Evolutionary conservation across 2,113 vertebrate species (phyloP).

Genomic region (Callospermophilus lateralis): DNA sequence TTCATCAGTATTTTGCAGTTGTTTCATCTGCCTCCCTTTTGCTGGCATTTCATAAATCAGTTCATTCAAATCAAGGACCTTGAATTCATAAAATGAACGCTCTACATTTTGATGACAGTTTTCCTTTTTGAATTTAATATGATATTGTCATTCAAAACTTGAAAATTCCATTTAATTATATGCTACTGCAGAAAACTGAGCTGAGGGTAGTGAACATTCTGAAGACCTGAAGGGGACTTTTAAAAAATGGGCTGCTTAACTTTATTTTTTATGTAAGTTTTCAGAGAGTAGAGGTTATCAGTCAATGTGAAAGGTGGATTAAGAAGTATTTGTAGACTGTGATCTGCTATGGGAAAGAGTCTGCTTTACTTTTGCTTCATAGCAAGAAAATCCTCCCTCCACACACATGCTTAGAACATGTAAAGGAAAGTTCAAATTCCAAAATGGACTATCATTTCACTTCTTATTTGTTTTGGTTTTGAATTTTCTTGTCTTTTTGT

Average conservation of each 20-base stretch:
- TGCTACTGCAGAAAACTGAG: conserved; percentile 58
- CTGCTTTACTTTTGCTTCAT: conserved; percentile 53
- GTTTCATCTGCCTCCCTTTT: conserved; percentile 77
- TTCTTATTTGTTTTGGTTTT: neutral
- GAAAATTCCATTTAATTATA: conserved; percentile 71
- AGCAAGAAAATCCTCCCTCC: conserved; percentile 20
- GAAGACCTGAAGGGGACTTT: conserved; percentile 66
- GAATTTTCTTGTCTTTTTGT: neutral
- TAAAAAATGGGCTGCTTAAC: conserved; percentile 64
- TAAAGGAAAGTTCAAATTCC: neutral
- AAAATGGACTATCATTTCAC: neutral
- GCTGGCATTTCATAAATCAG: conserved; percentile 74
- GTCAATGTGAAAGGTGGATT: conserved; percentile 75
- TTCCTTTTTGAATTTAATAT: conserved; percentile 79
- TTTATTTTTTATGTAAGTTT: conserved; percentile 41
- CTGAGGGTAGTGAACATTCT: conserved; percentile 71
- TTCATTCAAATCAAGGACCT: conserved; percentile 81
- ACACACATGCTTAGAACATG: neutral
- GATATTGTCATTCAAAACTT: conserved; percentile 76
- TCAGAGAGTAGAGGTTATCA: neutral
- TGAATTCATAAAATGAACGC: conserved; percentile 77
- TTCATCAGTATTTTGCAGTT: conserved; percentile 78
- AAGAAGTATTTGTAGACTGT: conserved; percentile 63
- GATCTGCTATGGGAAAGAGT: conserved; percentile 64
- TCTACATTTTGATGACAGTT: conserved; percentile 79